phyloP scores from a whole-genome alignment of 2,797 vertebrate genomes.

The Galaxias olidus region DNA sequence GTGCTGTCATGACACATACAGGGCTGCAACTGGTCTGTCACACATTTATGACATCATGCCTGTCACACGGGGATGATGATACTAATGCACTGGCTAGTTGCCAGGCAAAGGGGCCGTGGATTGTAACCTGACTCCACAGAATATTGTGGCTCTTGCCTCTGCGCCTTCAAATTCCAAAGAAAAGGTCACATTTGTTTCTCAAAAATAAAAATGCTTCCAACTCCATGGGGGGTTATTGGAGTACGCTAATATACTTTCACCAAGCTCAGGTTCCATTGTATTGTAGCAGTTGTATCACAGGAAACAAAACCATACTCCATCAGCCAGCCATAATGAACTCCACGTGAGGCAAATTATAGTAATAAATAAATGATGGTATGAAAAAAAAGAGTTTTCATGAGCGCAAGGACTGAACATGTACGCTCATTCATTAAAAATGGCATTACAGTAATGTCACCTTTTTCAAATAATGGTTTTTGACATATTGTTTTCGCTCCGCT shows the following conservation, averaged over 20 bases:
- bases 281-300: neutral
- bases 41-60: conserved; percentile 11
- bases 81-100: conserved; percentile 38
- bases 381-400: neutral
- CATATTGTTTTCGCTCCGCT: no score
- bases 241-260: neutral
- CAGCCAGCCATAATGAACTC: neutral
- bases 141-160: conserved; percentile 21
- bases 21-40: conserved; percentile 28
- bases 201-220: conserved; percentile 33
- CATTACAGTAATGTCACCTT: no score
- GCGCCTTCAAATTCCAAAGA: conserved; percentile 28
- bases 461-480: no score
- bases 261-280: conserved; percentile 8
- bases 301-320: neutral
- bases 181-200: conserved; percentile 34
- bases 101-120: conserved; percentile 13
- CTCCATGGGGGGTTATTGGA: conserved; percentile 7
- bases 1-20: neutral
- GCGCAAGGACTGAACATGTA: no score
- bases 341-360: neutral
- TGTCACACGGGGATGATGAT: conserved; percentile 27
- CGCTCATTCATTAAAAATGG: no score
- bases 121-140: conserved; percentile 45
- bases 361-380: neutral